phyloP scores from a whole-genome alignment of 2,888 invertebrate genomes.

The Cartodere bifasciata region DNA sequence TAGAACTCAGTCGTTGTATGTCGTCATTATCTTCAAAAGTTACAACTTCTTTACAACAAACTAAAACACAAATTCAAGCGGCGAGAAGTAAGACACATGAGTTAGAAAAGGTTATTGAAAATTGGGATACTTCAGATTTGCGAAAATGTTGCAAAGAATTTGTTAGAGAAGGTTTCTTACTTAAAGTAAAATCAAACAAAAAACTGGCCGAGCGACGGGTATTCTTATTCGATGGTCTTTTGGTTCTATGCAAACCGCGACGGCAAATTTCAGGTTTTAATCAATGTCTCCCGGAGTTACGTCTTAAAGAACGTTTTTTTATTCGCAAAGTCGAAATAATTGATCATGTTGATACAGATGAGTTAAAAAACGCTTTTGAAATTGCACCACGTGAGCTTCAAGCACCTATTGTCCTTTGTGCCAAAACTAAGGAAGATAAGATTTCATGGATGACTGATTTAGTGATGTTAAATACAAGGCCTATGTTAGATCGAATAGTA shows the following conservation, averaged over 20 bases:
- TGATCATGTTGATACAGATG: constrained; percentile 82
- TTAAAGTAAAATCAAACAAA: constrained; percentile 67
- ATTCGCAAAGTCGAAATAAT: constrained; percentile 85
- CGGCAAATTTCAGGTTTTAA: constrained; percentile 40
- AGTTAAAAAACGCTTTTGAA: constrained; percentile 46
- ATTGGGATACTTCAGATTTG: constrained; percentile 84
- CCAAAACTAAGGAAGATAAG: constrained; percentile 70
- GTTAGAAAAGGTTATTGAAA: constrained; percentile 77
- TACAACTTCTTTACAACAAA: constrained; percentile 27
- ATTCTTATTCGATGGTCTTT: constrained; percentile 86
- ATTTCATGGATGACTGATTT: constrained; percentile 97
- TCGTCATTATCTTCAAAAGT: constrained; percentile 24
- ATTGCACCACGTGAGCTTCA: constrained; percentile 57
- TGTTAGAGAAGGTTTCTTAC: constrained; percentile 73
- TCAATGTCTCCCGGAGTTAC: constrained; percentile 28
- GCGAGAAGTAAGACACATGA: constrained; percentile 84
- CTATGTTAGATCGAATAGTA: constrained; percentile 65
- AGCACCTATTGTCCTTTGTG: constrained; percentile 56
- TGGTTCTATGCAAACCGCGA: constrained; percentile 89
- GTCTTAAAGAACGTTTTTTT: constrained; percentile 75
- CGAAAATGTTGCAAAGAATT: constrained; percentile 94
- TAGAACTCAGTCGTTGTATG: constrained; percentile 43
- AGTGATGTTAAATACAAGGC: constrained; percentile 89
- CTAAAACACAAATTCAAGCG: constrained; percentile 58
- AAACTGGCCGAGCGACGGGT: constrained; percentile 79